Conservation (phyloP, 2,797 vertebrate species). For the Sparus aurata region DNA sequence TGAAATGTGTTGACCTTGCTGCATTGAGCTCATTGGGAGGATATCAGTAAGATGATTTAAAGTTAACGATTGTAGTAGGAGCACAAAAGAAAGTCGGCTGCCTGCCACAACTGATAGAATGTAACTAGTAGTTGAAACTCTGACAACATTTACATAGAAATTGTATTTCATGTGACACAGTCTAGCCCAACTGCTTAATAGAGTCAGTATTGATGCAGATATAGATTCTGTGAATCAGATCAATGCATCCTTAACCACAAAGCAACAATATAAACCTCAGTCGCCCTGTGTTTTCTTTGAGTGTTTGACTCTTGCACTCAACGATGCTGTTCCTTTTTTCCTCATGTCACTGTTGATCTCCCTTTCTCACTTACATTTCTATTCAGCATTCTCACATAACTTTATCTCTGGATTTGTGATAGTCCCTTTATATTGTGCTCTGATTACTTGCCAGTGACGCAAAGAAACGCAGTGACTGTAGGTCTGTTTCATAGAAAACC, state of each 20-base stretch:
- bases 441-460: not conserved
- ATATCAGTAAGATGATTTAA: not conserved
- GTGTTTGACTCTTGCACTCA: not conserved
- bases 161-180: not conserved
- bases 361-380: constrained; percentile 2
- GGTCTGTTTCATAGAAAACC: constrained; percentile 21
- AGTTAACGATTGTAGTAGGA: not conserved
- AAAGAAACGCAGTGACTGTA: not conserved
- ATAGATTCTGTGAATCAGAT: not conserved
- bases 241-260: not conserved
- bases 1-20: not conserved
- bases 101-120: not conserved
- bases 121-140: not conserved
- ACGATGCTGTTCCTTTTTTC: not conserved
- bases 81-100: not conserved
- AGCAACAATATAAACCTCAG: not conserved
- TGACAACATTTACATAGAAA: not conserved
- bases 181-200: not conserved
- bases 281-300: not conserved
- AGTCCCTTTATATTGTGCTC: not conserved
- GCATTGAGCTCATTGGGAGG: not conserved
- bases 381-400: not conserved
- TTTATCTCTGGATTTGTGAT: constrained; percentile 10
- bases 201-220: not conserved
- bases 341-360: not conserved